Conservation (phyloP, 2,888 invertebrate species). For the Pelosia muscerda region DNA sequence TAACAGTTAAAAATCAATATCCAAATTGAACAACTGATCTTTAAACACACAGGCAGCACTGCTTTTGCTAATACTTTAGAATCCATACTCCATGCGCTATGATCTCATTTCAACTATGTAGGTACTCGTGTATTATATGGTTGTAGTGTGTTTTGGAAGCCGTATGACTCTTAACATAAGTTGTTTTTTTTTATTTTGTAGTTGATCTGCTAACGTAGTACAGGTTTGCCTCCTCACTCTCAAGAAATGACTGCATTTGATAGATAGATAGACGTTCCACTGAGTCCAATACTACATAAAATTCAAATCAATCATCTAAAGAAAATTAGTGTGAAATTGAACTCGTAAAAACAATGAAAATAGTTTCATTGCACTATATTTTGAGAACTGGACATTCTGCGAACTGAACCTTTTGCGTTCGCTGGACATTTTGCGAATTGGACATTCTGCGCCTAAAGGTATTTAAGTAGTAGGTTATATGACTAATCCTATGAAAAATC, state of each 20-base stretch:
- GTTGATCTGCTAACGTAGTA: neutral
- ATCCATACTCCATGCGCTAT: neutral
- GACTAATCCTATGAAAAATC: neutral
- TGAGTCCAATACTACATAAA: neutral
- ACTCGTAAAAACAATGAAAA: neutral
- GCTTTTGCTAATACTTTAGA: neutral
- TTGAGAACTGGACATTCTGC: no score
- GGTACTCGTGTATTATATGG: no score
- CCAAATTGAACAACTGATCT: no score
- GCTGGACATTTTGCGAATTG: no score
- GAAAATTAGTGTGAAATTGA: conserved; percentile 1
- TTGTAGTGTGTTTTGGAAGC: neutral
- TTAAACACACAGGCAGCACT: neutral
- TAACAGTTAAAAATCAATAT: no score
- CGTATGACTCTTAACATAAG: neutral
- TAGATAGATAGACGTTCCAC: neutral
- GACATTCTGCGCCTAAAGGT: no score
- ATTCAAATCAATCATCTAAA: neutral
- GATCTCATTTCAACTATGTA: neutral
- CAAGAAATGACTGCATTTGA: neutral
- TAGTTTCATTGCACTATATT: neutral
- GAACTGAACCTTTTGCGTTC: no score
- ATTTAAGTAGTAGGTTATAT: no score
- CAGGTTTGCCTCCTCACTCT: neutral
- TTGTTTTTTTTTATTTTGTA: neutral